Base-by-base conservation (phyloP, 2,888 invertebrate genomes). In the Margaritifera margaritifera region DNA sequence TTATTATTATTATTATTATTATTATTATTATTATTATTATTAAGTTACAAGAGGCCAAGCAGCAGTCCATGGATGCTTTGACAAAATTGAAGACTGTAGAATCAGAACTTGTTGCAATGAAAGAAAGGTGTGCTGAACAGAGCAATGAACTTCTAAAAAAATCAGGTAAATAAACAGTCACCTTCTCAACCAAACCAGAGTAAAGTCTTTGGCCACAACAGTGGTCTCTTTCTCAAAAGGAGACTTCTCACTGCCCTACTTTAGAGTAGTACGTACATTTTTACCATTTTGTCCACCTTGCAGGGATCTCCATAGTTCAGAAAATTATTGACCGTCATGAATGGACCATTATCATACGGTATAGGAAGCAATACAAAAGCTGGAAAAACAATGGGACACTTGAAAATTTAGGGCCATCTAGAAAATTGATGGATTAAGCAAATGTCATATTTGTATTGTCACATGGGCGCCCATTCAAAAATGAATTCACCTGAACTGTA, bases 91-190 rank as follows among this genome's bases (percentile, higher is more conserved):
- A 82, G 61, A 80, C 84, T 56, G 67, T 82, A 6, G 85, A 88
- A 72, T 78, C 82, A 25, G 86, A 89, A 66, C 74, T 89, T 51
- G 66, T 79, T 55, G 83, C 84, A 11, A 78, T 83, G 60, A 84
- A 83, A 62, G 84, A 87, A 60, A 75, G 85, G 66, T 86, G 84
- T 74, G 72, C 81, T 60, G 78, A 85, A 68, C 89, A 88, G 68
- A 83, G 84, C 4, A 80, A 80, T 52, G 87, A 89, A 53, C 75
- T 89, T 55, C 69, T 85, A 25, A 80, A 83, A 52, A 88, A 88
- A 76, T 88, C 88, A 64, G 79, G 89, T 88, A 79, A 78, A 81
- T 77, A 50, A 11, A 42, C 1, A 42, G 2, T 42, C 42, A 42
- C 42, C 42, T 42, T 42, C 42, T 42, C 15, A 42, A 42, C 11